phyloP scores from a whole-genome alignment of 2,888 invertebrate genomes.

The Aphidius colemani region DNA sequence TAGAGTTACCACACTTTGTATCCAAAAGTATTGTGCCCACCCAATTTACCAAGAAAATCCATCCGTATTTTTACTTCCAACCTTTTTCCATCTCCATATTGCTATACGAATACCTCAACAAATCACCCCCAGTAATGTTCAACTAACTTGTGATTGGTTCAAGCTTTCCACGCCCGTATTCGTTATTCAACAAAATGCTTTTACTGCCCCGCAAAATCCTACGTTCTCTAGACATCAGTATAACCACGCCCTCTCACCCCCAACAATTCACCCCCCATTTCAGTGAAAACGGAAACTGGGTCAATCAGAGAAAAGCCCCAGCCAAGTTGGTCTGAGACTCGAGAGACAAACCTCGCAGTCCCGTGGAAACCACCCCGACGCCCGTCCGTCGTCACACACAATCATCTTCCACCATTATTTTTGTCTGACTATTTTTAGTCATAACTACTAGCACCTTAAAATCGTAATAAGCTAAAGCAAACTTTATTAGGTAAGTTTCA shows the following conservation, averaged over 20 bases:
- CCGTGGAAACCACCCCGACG: conserved; percentile 57
- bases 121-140: background rate
- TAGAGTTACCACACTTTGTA: conserved; percentile 23
- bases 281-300: conserved; percentile 47
- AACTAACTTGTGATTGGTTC: background rate
- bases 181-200: conserved; percentile 32
- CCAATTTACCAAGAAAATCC: conserved; percentile 17
- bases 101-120: conserved; percentile 5
- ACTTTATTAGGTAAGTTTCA: conserved; percentile 17
- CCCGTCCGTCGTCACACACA: conserved; percentile 44
- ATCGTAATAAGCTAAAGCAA: conserved; percentile 3
- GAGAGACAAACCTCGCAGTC: conserved; percentile 42
- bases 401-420: conserved; percentile 43
- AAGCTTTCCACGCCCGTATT: conserved; percentile 43
- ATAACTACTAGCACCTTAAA: background rate
- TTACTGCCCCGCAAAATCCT: conserved; percentile 26
- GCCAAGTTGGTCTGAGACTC: conserved; percentile 28
- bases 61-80: background rate
- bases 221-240: background rate
- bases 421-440: background rate
- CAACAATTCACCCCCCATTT: conserved; percentile 42
- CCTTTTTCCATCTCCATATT: conserved; percentile 11
- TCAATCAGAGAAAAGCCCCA: conserved; percentile 43
- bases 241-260: conserved; percentile 40
- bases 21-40: conserved; percentile 11